These are phyloP conservation scores for Lasioglossum leucozonium DNA, from an alignment of 2,888 invertebrate genomes.

Conservation along the genomic window DNA sequence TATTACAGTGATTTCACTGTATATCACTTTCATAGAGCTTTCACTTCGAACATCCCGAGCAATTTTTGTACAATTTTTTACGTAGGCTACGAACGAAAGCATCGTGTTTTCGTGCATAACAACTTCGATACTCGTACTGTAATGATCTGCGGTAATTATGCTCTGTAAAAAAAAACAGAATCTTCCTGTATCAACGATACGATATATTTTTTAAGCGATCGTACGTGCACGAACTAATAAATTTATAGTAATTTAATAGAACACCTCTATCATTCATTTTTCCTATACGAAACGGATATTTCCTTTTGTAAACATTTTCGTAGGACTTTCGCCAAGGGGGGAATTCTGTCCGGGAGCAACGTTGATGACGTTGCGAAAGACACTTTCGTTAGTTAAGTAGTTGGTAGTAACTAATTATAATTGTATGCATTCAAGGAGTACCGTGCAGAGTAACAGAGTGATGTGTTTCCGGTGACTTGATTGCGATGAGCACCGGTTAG, in stretches of 20 bases:
- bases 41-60: background rate
- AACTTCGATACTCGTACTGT: background rate
- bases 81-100: background rate
- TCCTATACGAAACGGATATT: background rate
- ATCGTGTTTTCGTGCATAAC: no score
- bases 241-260: background rate
- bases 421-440: no score
- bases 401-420: no score
- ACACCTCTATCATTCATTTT: background rate
- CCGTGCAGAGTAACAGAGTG: no score
- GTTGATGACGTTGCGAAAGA: no score
- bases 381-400: no score
- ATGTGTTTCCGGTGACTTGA: no score
- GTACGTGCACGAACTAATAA: background rate
- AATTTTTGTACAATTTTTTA: background rate
- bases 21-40: background rate
- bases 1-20: no score
- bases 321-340: background rate
- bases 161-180: background rate
- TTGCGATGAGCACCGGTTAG: no score
- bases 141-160: background rate
- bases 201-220: background rate
- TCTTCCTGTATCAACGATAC: background rate
- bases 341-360: no score
- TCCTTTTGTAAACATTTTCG: background rate